Percentiles rank a stretch among this genome's conserved stretches.
phyloP scores from a whole-genome alignment of 1,140 invertebrate species.

The Ladona fulva region DNA sequence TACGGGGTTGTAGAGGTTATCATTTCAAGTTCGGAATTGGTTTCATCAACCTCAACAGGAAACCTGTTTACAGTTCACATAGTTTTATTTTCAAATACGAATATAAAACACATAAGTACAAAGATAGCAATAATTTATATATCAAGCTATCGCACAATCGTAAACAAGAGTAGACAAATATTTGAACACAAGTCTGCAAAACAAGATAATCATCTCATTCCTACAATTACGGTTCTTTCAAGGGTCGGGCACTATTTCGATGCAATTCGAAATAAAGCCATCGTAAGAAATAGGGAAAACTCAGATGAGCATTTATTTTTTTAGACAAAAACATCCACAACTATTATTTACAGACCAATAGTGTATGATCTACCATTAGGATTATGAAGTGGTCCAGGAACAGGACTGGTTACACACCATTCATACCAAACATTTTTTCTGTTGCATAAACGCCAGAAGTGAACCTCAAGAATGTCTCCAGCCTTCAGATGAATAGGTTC shows the following conservation, averaged over 20 bases:
- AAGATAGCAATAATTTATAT: background rate
- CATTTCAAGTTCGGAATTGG: background rate
- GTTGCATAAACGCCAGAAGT: slow-evolving; percentile 78
- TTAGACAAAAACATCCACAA: slow-evolving; percentile 14
- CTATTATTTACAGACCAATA: slow-evolving; percentile 43
- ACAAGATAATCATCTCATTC: too few species aligned
- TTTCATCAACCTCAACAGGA: slow-evolving; percentile 12
- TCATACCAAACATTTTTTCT: slow-evolving; percentile 91
- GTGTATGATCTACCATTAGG: slow-evolving; percentile 67
- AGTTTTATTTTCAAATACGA: background rate
- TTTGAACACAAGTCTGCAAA: too few species aligned
- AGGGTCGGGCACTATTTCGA: too few species aligned
- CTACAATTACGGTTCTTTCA: too few species aligned
- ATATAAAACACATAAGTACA: background rate
- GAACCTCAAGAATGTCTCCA: slow-evolving; percentile 60
- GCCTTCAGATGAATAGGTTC: slow-evolving; percentile 62
- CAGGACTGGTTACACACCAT: slow-evolving; percentile 72
- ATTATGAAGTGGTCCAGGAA: slow-evolving; percentile 62
- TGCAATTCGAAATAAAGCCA: too few species aligned
- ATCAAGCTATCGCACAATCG: too few species aligned
- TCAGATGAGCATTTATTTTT: background rate
- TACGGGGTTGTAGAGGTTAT: background rate
- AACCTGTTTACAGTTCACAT: background rate
- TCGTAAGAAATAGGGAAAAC: too few species aligned
- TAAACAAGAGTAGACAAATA: too few species aligned